Base-by-base conservation (phyloP, 2,113 vertebrate genomes). In the Erythrocebus patas region DNA sequence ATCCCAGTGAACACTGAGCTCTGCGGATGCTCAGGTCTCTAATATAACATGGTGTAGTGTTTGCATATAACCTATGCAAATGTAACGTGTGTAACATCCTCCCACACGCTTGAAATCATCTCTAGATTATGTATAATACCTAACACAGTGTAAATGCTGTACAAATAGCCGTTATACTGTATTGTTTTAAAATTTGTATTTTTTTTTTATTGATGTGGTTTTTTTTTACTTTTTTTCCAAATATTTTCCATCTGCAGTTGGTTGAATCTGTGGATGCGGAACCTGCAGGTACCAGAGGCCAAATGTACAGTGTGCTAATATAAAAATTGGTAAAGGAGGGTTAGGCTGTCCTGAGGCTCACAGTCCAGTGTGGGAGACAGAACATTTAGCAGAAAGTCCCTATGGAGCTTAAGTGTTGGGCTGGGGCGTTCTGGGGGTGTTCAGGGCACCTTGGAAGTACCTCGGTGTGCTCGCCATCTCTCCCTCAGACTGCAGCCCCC, bases 391-490 rank as follows among this genome's bases (percentile, higher is more conserved):
- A 30, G 55, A 64, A 38, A 16, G 35, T 52, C 43, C 35, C 9
- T 22, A 5, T 2, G 0, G 55, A 87, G 48, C 40, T 0, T 10
- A 14, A 43, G 30, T 0, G 22, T 93, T 17, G 25, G 45, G 17
- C 0, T 13, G 61, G 14, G 30, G n/a, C 0, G 0, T 45, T 45
- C 30, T 22, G 4, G 73, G 59, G 30, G 48, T n/a, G 35, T 30
- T 79, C 27, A 2, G 14, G 43, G 73, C 64, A 61, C 8, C 55
- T 38, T 7, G 40, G n/a, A 84, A 38, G 17, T 38, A 38, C 40
- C 23, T 23, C 3, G 38, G 23, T 75, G 40, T 14, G 14, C 38
- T n/a, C 8, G 2, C 2, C 32, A 1, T n/a, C 22, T 45, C 61
- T 85, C 14, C 22, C 8, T 43, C 45, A n/a, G 38, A 12, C 27